Conservation (phyloP, 2,113 vertebrate species). For the Zeus faber region DNA sequence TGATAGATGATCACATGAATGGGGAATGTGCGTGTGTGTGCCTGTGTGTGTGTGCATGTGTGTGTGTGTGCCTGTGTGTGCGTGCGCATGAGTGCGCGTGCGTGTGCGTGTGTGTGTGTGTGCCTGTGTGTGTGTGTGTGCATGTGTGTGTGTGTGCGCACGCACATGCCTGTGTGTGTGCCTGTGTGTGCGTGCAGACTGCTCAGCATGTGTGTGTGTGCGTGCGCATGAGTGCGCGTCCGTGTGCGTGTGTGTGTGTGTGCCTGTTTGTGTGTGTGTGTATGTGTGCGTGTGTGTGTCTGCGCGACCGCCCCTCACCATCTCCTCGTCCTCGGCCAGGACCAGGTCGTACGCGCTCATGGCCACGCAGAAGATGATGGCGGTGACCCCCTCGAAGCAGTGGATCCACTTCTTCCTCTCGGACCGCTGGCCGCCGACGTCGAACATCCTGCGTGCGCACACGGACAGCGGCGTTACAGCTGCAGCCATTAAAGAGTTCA, state of each 20-base stretch:
- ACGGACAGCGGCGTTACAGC: neutral
- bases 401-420: conserved; percentile 97
- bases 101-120: too few species aligned
- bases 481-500: too few species aligned
- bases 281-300: neutral
- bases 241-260: neutral
- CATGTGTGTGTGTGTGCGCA: too few species aligned
- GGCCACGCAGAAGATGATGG: conserved; percentile 98
- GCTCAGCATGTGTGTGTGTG: too few species aligned
- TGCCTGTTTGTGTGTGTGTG: neutral
- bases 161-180: too few species aligned
- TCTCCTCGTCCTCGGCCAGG: conserved; percentile 96
- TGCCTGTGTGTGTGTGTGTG: too few species aligned
- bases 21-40: too few species aligned
- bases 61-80: too few species aligned
- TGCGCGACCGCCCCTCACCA: conserved; percentile 84
- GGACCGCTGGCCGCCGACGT: conserved; percentile 90
- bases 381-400: conserved; percentile 97
- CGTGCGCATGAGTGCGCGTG: too few species aligned
- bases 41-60: too few species aligned
- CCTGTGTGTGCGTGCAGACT: too few species aligned
- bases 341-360: conserved; percentile 97
- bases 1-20: too few species aligned
- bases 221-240: neutral
- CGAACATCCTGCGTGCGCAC: conserved; percentile 88